phyloP scores from a whole-genome alignment of 92 coral and sea anemone species.

The Epizoanthus illoricatus region DNA sequence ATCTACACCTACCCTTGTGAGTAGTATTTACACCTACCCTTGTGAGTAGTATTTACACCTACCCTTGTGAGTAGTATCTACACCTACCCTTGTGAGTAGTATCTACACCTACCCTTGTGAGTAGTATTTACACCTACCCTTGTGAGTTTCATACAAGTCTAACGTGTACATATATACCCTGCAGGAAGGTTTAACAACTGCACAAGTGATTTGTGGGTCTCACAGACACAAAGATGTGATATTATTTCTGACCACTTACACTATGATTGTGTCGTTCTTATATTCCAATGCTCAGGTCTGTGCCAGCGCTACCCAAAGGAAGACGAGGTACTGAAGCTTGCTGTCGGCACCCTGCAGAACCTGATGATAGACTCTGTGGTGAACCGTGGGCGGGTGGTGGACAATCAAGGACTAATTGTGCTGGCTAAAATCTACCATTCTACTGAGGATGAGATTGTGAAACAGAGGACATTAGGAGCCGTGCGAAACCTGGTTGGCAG shows the following conservation, averaged over 20 bases:
- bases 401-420: conserved; percentile 66
- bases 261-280: background rate
- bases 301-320: conserved; percentile 59
- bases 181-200: too few species aligned
- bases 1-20: too few species aligned
- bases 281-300: conserved; percentile 49
- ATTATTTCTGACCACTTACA: background rate
- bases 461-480: conserved; percentile 69
- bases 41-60: too few species aligned
- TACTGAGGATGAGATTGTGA: conserved; percentile 47
- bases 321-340: conserved; percentile 70
- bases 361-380: conserved; percentile 60
- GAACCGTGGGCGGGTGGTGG: conserved; percentile 84
- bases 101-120: too few species aligned
- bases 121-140: too few species aligned
- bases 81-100: too few species aligned
- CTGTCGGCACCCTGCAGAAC: conserved; percentile 80
- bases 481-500: conserved; percentile 81
- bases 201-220: too few species aligned
- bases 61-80: too few species aligned
- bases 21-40: too few species aligned
- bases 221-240: too few species aligned
- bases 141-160: too few species aligned
- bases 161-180: too few species aligned
- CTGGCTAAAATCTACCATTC: conserved; percentile 60